Evolutionary conservation across 2,797 vertebrate species (phyloP), one percentile per base, ranked within the genome.

Genomic region (Syngnathus acus): DNA sequence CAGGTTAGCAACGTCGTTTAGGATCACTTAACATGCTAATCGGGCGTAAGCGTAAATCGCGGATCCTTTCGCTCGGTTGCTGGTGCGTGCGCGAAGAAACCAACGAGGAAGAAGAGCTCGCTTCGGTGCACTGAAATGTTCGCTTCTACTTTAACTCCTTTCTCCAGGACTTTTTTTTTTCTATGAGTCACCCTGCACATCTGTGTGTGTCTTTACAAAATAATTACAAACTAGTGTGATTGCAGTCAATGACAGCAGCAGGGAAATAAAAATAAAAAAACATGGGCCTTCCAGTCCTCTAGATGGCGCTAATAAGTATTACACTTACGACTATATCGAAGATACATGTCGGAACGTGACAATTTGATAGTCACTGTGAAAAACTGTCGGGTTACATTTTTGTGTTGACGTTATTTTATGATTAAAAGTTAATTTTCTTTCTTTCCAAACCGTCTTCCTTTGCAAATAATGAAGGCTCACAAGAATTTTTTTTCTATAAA

Each of bases 21-120:
- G 55, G 55, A 57, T 57, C 55, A 57, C 55, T 57, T 57, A 37
- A 57, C 26, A 32, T 37, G 55, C 26, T 57, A 57, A 57, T 57
- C 55, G 32, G 55, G 55, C 55, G 32, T 57, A 17, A 57, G 32
- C 55, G 26, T 16, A 57, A 57, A 57, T 32, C 26, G 55, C 55
- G 14, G 55, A 14, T 57, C 55, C 26, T 37, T 57, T 57, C 55
- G 26, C 55, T 57, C 55, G 26, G 55, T 37, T 57, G 55, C 32
- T 38, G 32, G 55, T 57, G 55, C 55, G 32, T 57, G 55, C 55
- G 6, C 55, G 1, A 37, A 57, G 55, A 57, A 57, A 37, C 13
- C 13, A 57, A 57, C 37, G 55, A 57, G 55, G 55, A 38, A 57
- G 55, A 57, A 57, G 14, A 57, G 26, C 7, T 57, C 55, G 55